A percentile compares a stretch with the other conserved stretches of the same genome.
phyloP scores from a whole-genome alignment of 2,113 vertebrate species.

The Gambusia holbrooki region DNA sequence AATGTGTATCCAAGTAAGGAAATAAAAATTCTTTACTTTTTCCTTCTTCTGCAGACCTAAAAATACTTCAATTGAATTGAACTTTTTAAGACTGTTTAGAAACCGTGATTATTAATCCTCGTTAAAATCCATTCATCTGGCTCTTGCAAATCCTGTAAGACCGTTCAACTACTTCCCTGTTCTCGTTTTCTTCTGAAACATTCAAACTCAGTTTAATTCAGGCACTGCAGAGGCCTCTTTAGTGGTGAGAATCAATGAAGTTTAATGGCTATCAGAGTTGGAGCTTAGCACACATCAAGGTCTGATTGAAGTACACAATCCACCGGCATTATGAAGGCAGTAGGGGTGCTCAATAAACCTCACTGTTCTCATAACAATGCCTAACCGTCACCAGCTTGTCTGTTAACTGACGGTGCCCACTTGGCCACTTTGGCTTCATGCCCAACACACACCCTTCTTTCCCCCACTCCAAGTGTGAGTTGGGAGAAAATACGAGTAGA shows the following conservation, averaged over 20 bases:
- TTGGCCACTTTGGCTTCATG: slow-evolving; percentile 47
- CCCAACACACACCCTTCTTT: slow-evolving; percentile 36
- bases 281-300: slow-evolving; percentile 49
- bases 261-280: slow-evolving; percentile 51
- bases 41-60: neutral
- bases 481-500: slow-evolving; percentile 11
- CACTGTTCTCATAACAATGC: slow-evolving; percentile 33
- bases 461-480: slow-evolving; percentile 29
- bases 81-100: too few species aligned
- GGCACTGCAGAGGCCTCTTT: slow-evolving; percentile 34
- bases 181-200: slow-evolving; percentile 13
- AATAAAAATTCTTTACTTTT: too few species aligned
- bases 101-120: slow-evolving; percentile 5
- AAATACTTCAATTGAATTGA: neutral
- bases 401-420: slow-evolving; percentile 35
- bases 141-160: slow-evolving; percentile 34
- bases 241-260: slow-evolving; percentile 52
- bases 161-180: slow-evolving; percentile 31
- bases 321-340: slow-evolving; percentile 49
- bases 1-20: neutral
- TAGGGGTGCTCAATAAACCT: slow-evolving; percentile 32
- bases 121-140: slow-evolving; percentile 31
- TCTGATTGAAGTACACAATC: slow-evolving; percentile 47
- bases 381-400: slow-evolving; percentile 22
- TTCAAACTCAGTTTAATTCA: slow-evolving; percentile 49